Evolutionary conservation across 2,113 vertebrate genomes (phyloP), one percentile per base, ranked within the genome.

Genomic region (Sorex araneus): DNA sequence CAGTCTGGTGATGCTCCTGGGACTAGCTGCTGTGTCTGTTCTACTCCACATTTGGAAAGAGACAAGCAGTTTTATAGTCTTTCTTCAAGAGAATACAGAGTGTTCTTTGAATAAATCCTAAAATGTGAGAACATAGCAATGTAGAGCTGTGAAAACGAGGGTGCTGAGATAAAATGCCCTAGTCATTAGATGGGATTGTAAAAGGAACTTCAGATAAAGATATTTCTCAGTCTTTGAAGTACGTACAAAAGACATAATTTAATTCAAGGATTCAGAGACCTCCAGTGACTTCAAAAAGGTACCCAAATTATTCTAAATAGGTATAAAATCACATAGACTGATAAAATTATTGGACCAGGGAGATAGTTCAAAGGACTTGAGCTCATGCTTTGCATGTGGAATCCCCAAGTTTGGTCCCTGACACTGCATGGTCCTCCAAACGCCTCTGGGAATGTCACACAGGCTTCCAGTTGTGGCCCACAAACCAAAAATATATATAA

Each of bases 221-320:
- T 89, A 18, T 88, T 94, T 88, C 34, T 27, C 40, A 25, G 47
- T 63, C 85, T 91, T 81, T 43, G 27, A n/a, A 91, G 89, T 85
- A 78, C 43, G 50, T 19, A 63, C 64, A 45, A 69, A 7, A 47
- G 70, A 57, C 15, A 67, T 10, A 57, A 10, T 40, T 40, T 77
- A 64, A 90, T 82, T 89, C 47, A 47, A 34, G 32, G 47, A 6
- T 78, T 18, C 40, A 43, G 45, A 34, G 47, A 74, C 2, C 11
- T 54, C 18, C 18, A 54, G 2, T 45, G 9, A 13, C 78, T 87
- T 86, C 74, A 60, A 12, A 84, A 2, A 89, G 50, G 50, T 77
- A 54, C 40, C 18, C 9, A 54, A 85, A 80, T 85, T 64, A 85
- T 34, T 67, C 8, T 13, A 36, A 71, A 18, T 47, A 64, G n/a